Percentiles rank a stretch among this genome's conserved stretches.
Evolutionary conservation across 2,113 vertebrate genomes (phyloP).

Genomic region (Catagonus wagneri): DNA sequence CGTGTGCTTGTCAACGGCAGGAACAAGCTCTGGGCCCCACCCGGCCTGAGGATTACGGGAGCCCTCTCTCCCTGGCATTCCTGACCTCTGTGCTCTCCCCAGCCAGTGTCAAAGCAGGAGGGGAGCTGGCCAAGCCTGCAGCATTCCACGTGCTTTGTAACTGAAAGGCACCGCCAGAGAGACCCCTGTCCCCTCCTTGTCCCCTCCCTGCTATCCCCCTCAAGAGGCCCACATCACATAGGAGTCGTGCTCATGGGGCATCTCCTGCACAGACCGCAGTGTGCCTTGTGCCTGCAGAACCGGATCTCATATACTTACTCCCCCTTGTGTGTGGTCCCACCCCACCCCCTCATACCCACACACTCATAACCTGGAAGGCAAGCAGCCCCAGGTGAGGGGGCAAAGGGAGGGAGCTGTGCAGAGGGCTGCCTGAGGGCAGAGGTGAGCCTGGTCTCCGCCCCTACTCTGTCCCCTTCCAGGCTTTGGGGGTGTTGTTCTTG

Average conservation of each 20-base stretch:
- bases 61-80: not conserved
- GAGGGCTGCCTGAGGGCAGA: not conserved
- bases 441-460: not conserved
- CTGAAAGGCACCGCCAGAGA: not conserved
- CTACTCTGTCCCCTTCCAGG: too few relatives aligned
- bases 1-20: not conserved
- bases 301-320: not conserved
- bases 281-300: not conserved
- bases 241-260: fast-evolving
- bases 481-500: not conserved
- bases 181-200: too few relatives aligned
- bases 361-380: not conserved
- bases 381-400: not conserved
- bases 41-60: not conserved
- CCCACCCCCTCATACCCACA: not conserved
- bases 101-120: not conserved
- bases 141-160: not conserved
- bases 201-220: not conserved
- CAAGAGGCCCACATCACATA: not conserved
- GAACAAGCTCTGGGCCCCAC: conserved; percentile 25
- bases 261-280: not conserved
- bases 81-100: not conserved
- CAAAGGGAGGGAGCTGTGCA: not conserved
- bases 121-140: not conserved
- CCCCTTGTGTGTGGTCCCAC: not conserved